Evolutionary conservation across 2,113 vertebrate genomes (phyloP).

Genomic region (Malurus elegans): DNA sequence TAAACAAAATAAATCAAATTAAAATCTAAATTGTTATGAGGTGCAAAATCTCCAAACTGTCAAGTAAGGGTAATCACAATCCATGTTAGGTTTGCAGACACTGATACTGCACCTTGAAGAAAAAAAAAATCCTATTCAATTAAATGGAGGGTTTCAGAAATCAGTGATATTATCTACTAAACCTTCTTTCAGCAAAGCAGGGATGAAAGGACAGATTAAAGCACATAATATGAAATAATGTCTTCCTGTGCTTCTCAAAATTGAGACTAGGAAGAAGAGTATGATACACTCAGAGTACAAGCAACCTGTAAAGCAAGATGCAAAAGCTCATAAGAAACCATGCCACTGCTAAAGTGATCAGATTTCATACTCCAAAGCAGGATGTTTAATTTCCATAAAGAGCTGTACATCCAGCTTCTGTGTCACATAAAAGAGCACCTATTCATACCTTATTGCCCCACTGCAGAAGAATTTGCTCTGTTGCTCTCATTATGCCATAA

Average conservation of each 20-base stretch:
- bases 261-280: background rate
- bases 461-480: background rate
- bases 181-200: background rate
- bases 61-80: background rate
- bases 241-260: background rate
- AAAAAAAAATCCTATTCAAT: background rate
- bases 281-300: background rate
- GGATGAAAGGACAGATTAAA: background rate
- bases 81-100: background rate
- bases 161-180: background rate
- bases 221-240: background rate
- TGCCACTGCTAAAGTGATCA: background rate
- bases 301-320: background rate
- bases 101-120: rapidly evolving
- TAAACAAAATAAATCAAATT: background rate
- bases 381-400: background rate
- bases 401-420: background rate
- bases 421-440: background rate
- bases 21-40: background rate
- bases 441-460: background rate
- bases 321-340: background rate
- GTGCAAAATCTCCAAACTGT: background rate
- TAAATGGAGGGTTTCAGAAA: background rate
- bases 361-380: background rate
- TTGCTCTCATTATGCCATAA: background rate